These are phyloP conservation scores for Volucella inflata DNA, from an alignment of 2,888 invertebrate species.

Conservation along the genomic window DNA sequence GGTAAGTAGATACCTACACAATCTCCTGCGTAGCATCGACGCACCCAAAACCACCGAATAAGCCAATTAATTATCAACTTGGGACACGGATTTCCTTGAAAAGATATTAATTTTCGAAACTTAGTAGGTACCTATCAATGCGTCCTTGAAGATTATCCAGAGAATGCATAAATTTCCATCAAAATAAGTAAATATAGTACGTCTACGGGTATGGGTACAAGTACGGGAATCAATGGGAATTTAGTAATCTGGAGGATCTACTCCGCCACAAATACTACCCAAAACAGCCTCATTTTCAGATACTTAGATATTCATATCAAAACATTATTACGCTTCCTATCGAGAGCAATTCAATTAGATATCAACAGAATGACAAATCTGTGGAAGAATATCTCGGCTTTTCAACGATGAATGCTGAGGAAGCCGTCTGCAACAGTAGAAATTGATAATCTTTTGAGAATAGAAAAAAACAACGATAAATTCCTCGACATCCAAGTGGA, in stretches of 20 bases:
- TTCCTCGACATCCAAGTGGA: constrained; percentile 42
- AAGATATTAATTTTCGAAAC: constrained; percentile 33
- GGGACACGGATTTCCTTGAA: constrained; percentile 21
- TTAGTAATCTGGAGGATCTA: background rate
- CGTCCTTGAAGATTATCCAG: constrained; percentile 30
- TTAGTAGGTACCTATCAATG: constrained; percentile 25
- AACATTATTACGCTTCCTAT: constrained; percentile 62
- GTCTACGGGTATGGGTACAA: background rate
- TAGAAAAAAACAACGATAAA: constrained; percentile 44
- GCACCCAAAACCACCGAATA: background rate
- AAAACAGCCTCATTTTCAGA: background rate
- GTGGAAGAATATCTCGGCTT: constrained; percentile 2
- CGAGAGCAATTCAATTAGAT: constrained; percentile 71
- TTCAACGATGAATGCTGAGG: background rate
- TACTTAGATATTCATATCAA: constrained; percentile 43
- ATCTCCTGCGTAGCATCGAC: background rate
- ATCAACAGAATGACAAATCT: constrained; percentile 69
- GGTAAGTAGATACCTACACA: background rate
- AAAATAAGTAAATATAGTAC: constrained; percentile 51
- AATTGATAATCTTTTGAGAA: constrained; percentile 4
- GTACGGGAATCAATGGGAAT: too few species aligned
- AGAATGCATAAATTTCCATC: constrained; percentile 52
- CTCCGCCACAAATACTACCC: constrained; percentile 5
- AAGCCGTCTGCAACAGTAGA: too few species aligned
- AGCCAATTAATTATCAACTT: constrained; percentile 54